Conservation (phyloP, 1,140 invertebrate species). For the Saxidomus purpurata region DNA sequence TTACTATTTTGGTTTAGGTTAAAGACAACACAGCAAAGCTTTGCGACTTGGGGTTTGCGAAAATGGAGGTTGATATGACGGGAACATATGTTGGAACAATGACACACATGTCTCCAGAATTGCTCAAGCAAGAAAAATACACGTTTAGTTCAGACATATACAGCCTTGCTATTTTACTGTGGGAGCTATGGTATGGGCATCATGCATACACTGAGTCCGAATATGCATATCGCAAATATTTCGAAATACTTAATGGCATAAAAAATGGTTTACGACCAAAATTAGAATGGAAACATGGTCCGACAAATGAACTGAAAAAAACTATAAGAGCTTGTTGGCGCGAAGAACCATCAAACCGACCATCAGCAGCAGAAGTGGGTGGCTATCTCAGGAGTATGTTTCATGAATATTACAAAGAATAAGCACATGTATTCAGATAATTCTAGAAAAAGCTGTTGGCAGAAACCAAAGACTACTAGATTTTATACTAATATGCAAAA, state of each 20-base stretch:
- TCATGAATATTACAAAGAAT: not conserved
- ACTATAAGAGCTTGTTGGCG: constrained; percentile 46
- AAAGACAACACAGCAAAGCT: constrained; percentile 42
- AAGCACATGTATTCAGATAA: too few species aligned
- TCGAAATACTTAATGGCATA: not conserved
- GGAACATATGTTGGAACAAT: constrained; percentile 47
- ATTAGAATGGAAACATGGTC: not conserved
- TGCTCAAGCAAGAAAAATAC: constrained; percentile 29
- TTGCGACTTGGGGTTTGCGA: constrained; percentile 57
- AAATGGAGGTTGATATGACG: not conserved
- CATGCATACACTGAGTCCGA: constrained; percentile 37
- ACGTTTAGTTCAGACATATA: constrained; percentile 49
- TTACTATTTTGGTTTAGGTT: constrained; percentile 39
- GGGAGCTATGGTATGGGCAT: constrained; percentile 60
- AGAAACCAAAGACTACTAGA: too few species aligned
- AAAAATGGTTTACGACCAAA: constrained; percentile 26
- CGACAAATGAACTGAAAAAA: not conserved
- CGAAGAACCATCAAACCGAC: constrained; percentile 9
- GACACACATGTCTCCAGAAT: constrained; percentile 63
- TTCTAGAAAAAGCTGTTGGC: too few species aligned
- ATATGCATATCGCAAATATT: not conserved
- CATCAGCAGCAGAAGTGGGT: constrained; percentile 27
- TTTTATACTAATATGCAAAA: too few species aligned
- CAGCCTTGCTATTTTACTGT: constrained; percentile 59
- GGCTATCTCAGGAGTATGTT: not conserved